These are phyloP conservation scores for Drosophila nannoptera DNA, from an alignment of 1,140 invertebrate genomes.

Conservation along the genomic window DNA sequence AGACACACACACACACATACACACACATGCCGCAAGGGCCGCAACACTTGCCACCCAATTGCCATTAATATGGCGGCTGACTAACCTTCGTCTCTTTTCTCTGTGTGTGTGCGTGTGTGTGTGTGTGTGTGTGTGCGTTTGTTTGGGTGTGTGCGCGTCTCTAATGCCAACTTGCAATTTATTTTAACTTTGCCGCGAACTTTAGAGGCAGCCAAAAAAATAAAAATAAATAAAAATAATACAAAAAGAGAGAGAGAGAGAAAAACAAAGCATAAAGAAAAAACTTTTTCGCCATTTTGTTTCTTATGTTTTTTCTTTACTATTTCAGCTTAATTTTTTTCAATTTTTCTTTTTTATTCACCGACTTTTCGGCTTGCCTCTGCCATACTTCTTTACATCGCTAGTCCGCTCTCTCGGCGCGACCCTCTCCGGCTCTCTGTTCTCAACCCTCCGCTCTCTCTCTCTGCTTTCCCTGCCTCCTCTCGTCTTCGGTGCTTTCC, in stretches of 20 bases:
- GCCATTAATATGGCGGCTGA: conserved; percentile 75
- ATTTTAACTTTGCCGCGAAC: conserved; percentile 76
- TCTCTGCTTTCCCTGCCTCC: too few species aligned
- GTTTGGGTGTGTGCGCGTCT: conserved; percentile 46
- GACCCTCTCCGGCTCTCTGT: conserved; percentile 7
- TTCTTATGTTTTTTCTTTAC: conserved; percentile 56
- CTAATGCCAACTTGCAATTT: conserved; percentile 77
- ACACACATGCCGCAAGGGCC: conserved; percentile 35
- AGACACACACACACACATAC: conserved; percentile 27
- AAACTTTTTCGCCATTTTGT: conserved; percentile 67
- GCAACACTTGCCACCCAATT: conserved; percentile 71
- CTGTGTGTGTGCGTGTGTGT: conserved; percentile 45
- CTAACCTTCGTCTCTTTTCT: conserved; percentile 55
- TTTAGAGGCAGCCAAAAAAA: conserved; percentile 62
- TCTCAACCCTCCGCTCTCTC: too few species aligned
- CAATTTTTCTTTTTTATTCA: conserved; percentile 32
- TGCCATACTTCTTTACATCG: conserved; percentile 17
- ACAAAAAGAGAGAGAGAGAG: conserved; percentile 37
- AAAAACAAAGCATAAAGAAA: conserved; percentile 50
- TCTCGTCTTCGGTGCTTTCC: too few species aligned
- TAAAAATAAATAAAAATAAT: conserved; percentile 48
- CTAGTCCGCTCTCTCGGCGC: conserved; percentile 15
- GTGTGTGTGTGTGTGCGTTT: conserved; percentile 47
- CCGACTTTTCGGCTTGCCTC: conserved; percentile 20
- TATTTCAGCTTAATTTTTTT: conserved; percentile 67